These are phyloP conservation scores for Chrysolina haemoptera DNA, from an alignment of 2,888 invertebrate genomes.

Conservation along the genomic window DNA sequence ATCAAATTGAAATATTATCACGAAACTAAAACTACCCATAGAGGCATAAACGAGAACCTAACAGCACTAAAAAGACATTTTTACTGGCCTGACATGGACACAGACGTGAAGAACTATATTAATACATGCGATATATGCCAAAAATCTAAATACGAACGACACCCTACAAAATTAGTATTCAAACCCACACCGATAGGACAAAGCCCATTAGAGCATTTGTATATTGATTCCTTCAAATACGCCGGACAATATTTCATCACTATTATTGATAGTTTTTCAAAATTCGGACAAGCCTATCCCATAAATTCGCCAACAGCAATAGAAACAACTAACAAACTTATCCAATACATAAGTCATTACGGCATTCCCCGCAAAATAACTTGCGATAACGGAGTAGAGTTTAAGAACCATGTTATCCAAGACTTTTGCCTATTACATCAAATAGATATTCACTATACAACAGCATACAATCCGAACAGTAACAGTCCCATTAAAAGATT, in stretches of 20 bases:
- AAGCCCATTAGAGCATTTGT: not conserved
- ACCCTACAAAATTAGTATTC: too few relatives aligned
- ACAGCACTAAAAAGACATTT: slow-evolving; percentile 12
- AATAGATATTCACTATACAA: not conserved
- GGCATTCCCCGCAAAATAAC: not conserved
- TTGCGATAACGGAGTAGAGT: too few relatives aligned
- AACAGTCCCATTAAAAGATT: not conserved
- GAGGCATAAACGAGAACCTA: slow-evolving; percentile 14
- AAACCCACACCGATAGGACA: too few relatives aligned
- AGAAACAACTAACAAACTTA: not conserved
- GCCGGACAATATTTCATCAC: not conserved
- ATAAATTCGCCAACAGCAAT: not conserved
- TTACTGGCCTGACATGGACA: slow-evolving; percentile 18
- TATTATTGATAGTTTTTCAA: not conserved
- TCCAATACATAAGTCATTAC: not conserved
- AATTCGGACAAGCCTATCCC: not conserved
- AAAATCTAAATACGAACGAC: not conserved
- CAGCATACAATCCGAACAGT: not conserved
- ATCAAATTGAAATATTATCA: slow-evolving; percentile 5
- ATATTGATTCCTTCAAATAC: not conserved
- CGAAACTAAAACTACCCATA: slow-evolving; percentile 10
- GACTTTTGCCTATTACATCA: not conserved
- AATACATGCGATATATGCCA: not conserved
- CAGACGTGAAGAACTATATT: not conserved
- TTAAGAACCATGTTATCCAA: not conserved